Conservation (phyloP, 2,888 invertebrate species). For the Athetis lepigone region DNA sequence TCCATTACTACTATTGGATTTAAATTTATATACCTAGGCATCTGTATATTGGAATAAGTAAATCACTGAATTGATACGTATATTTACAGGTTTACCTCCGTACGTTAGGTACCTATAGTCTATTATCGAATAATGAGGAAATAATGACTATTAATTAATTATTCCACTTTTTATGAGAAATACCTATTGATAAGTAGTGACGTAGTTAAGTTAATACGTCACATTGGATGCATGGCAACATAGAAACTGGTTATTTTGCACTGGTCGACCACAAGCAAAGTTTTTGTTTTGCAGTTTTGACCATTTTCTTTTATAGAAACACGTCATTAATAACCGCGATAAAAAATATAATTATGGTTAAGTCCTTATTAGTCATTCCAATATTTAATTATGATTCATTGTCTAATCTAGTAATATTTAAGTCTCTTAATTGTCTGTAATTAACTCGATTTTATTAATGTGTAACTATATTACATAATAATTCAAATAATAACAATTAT, state of each 20-base stretch:
- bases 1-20: too few relatives aligned
- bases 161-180: conserved; percentile 15
- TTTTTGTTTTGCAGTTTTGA: conserved; percentile 2
- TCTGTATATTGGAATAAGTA: conserved; percentile 5
- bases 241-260: conserved; percentile 7
- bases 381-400: conserved; percentile 14
- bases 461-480: neutral
- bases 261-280: conserved; percentile 8
- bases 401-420: conserved; percentile 1
- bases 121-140: conserved; percentile 39
- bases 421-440: neutral
- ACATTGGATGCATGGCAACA: conserved; percentile 28
- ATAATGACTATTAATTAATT: conserved; percentile 32
- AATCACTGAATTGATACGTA: conserved; percentile 1
- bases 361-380: conserved; percentile 20
- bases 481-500: neutral
- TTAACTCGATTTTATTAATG: conserved; percentile 6
- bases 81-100: conserved; percentile 6
- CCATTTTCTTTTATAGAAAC: conserved; percentile 7
- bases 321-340: conserved; percentile 33
- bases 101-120: conserved; percentile 9
- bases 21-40: too few relatives aligned
- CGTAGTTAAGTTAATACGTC: conserved; percentile 32
- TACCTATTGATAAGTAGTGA: conserved; percentile 23
- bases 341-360: conserved; percentile 1